phyloP scores from a whole-genome alignment of 2,797 vertebrate genomes.

The Hypotaenidia philippensis region DNA sequence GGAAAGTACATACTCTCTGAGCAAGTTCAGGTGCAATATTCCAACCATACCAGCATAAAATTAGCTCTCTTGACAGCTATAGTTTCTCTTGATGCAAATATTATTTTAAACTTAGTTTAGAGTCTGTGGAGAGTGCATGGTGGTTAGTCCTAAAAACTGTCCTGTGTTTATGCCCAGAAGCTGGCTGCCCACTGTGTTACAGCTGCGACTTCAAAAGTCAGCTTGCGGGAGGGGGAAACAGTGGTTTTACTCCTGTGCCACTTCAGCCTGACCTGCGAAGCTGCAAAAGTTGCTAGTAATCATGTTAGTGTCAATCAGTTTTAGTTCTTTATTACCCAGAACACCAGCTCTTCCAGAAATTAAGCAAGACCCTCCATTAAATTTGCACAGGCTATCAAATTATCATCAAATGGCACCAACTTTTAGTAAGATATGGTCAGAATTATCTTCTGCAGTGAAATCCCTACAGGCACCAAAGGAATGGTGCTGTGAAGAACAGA shows the following conservation, averaged over 20 bases:
- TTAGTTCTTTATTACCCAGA: not conserved
- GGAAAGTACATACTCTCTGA: not conserved
- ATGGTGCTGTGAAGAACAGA: constrained; percentile 49
- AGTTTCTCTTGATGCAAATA: constrained; percentile 43
- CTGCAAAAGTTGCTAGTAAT: not conserved
- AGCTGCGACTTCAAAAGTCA: not conserved
- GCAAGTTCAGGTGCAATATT: constrained; percentile 8
- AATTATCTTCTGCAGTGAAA: constrained; percentile 56
- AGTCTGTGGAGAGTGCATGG: not conserved
- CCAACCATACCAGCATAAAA: constrained; percentile 10
- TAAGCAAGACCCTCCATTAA: not conserved
- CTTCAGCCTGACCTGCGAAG: not conserved
- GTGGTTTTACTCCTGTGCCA: constrained; percentile 20
- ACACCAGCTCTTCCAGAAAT: not conserved
- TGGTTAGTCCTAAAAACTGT: constrained; percentile 52
- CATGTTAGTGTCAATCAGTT: not conserved
- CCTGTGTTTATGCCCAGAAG: constrained; percentile 39
- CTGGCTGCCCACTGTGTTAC: not conserved
- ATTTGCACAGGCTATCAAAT: not conserved
- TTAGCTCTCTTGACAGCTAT: not conserved
- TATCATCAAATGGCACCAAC: constrained; percentile 24
- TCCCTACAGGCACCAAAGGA: constrained; percentile 19
- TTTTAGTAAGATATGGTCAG: constrained; percentile 30
- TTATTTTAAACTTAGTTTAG: constrained; percentile 32
- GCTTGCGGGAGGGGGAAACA: not conserved